These are phyloP conservation scores for Coluber constrictor DNA, from an alignment of 2,797 vertebrate genomes.

Conservation along the genomic window DNA sequence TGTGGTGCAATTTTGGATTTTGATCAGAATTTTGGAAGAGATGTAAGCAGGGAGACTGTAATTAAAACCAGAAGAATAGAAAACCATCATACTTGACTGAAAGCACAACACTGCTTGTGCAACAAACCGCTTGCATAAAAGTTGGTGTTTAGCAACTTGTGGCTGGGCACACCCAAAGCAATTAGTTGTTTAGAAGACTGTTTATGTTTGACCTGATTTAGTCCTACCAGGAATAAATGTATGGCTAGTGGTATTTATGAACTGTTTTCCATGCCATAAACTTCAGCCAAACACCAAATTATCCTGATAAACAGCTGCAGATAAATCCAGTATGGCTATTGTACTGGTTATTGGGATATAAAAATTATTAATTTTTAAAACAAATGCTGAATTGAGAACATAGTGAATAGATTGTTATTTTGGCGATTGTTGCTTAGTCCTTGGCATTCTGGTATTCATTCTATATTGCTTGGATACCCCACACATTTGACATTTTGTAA, in stretches of 20 bases:
- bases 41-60: background rate
- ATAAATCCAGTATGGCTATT: background rate
- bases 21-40: background rate
- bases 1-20: background rate
- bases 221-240: background rate
- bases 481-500: background rate
- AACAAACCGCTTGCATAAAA: background rate
- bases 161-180: slow-evolving; percentile 1
- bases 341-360: background rate
- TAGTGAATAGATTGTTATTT: too few relatives aligned
- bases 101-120: slow-evolving; percentile 14
- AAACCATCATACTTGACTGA: slow-evolving; percentile 3
- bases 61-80: background rate
- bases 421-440: background rate
- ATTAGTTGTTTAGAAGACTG: background rate
- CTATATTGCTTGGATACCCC: background rate
- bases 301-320: background rate
- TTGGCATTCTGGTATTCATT: background rate
- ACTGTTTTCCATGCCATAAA: background rate
- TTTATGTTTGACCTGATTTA: background rate
- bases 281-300: background rate
- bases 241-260: background rate
- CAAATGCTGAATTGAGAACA: background rate
- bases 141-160: background rate
- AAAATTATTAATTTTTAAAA: background rate